Percentiles rank a stretch among this genome's conserved stretches.
These are phyloP conservation scores for Sinotaia quadrata DNA, from an alignment of 2,888 invertebrate species.

Conservation along the genomic window DNA sequence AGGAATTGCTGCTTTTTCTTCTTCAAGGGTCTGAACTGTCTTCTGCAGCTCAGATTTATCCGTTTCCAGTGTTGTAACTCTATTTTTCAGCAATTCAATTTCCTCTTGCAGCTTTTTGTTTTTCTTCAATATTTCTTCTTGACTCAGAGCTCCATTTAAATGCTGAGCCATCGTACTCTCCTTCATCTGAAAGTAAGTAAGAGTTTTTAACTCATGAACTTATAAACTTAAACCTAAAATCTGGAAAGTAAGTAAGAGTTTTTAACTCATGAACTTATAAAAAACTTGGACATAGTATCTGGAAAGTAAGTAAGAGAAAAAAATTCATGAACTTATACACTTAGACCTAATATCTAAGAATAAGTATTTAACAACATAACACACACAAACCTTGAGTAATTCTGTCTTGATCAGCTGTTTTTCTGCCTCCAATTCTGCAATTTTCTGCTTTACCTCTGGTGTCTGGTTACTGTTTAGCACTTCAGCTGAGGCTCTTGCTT, in stretches of 20 bases:
- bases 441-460: not conserved
- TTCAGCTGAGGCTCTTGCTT: too few relatives aligned
- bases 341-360: too few relatives aligned
- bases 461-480: too few relatives aligned
- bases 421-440: constrained; percentile 27
- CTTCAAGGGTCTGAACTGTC: constrained; percentile 37
- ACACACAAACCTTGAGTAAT: constrained; percentile 25
- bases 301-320: too few relatives aligned
- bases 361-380: too few relatives aligned
- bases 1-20: constrained; percentile 34
- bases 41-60: constrained; percentile 27
- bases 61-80: constrained; percentile 17
- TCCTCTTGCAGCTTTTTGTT: constrained; percentile 39
- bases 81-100: constrained; percentile 31
- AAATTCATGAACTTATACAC: too few relatives aligned
- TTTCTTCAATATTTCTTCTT: constrained; percentile 44
- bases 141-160: constrained; percentile 36
- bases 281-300: too few relatives aligned
- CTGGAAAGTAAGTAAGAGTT: too few relatives aligned
- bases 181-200: constrained; percentile 28
- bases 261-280: too few relatives aligned
- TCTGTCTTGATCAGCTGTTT: constrained; percentile 25
- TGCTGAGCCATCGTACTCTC: constrained; percentile 26
- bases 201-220: too few relatives aligned
- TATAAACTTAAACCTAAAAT: too few relatives aligned